These are phyloP conservation scores for Halocynthia aurantium DNA, from an alignment of 23 tunicate species.

Conservation along the genomic window DNA sequence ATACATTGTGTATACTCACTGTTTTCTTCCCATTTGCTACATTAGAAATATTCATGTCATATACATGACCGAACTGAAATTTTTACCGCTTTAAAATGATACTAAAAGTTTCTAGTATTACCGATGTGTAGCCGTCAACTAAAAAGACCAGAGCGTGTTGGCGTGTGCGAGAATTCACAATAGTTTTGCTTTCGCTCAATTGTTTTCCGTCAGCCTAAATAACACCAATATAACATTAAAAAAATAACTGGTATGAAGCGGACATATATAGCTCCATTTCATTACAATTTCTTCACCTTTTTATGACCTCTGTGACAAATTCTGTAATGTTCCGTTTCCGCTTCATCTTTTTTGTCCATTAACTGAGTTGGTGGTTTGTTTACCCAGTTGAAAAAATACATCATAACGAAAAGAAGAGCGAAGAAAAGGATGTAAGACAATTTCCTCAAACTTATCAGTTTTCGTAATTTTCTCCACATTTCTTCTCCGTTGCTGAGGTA, in stretches of 20 bases:
- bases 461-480: conserved; percentile 18
- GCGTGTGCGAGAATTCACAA: conserved; percentile 2
- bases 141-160: not conserved
- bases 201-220: not conserved
- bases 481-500: not conserved
- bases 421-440: not conserved
- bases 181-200: not conserved
- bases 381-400: not conserved
- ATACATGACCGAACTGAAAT: too few species aligned
- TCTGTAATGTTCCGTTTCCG: not conserved
- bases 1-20: too few species aligned
- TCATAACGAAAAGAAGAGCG: not conserved
- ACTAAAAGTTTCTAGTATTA: too few species aligned
- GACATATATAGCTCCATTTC: not conserved
- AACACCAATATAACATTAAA: not conserved
- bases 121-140: not conserved
- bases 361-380: not conserved
- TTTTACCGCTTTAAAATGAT: too few species aligned
- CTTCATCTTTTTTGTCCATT: not conserved
- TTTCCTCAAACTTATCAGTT: conserved; percentile 23
- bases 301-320: not conserved
- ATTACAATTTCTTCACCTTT: not conserved
- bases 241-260: not conserved
- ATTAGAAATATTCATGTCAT: too few species aligned
- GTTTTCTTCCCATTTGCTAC: too few species aligned